Conservation (phyloP, 1,140 invertebrate genomes). For the Gyrodactylus salaris region DNA sequence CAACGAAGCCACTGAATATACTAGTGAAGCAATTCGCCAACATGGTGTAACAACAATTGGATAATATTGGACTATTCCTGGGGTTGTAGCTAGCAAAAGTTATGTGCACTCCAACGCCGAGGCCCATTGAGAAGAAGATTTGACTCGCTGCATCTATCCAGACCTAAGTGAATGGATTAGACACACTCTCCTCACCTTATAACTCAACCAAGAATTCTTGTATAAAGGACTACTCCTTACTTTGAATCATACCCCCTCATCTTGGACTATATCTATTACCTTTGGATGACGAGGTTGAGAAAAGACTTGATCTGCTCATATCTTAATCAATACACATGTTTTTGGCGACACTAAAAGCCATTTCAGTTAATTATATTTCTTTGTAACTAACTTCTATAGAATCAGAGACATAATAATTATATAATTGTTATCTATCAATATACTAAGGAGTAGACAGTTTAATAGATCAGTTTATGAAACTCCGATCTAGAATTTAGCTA, state of each 20-base stretch:
- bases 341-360: too few species aligned
- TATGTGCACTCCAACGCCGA: conserved; percentile 69
- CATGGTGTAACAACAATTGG: background rate
- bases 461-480: background rate
- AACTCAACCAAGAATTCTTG: too few species aligned
- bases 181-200: too few species aligned
- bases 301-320: background rate
- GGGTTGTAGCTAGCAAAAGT: conserved; percentile 78
- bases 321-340: background rate
- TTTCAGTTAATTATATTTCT: too few species aligned
- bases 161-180: too few species aligned
- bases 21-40: background rate
- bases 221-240: background rate
- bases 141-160: conserved; percentile 88
- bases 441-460: background rate
- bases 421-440: background rate
- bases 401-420: too few species aligned
- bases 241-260: background rate
- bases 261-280: background rate
- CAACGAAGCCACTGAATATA: background rate
- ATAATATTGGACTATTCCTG: background rate
- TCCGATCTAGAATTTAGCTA: background rate
- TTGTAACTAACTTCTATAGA: too few species aligned
- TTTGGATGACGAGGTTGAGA: background rate
- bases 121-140: conserved; percentile 81